Evolutionary conservation across 2,113 vertebrate species (phyloP).

Genomic region (Maccullochella peelii): DNA sequence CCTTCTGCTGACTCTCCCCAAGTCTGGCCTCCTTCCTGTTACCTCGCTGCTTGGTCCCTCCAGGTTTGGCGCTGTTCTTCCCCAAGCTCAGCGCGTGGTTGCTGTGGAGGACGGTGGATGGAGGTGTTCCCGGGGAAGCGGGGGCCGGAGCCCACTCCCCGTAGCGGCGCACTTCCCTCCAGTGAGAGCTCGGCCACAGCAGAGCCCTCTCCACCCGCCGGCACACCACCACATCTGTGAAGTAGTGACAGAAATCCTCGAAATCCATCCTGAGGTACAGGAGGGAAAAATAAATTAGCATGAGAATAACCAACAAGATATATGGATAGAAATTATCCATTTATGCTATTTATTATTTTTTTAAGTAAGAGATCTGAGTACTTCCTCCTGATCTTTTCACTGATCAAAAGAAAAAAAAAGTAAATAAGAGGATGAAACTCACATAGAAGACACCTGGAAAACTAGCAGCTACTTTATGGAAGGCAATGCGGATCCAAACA

Average conservation of each 20-base stretch:
- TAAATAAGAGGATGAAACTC: no score
- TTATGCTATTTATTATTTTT: no score
- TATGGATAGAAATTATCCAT: neutral
- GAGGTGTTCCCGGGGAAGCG: neutral
- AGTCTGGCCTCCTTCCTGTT: constrained; percentile 75
- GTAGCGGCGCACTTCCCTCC: constrained; percentile 79
- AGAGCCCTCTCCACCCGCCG: constrained; percentile 77
- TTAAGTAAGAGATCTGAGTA: no score
- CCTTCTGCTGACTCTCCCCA: constrained; percentile 58
- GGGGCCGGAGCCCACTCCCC: constrained; percentile 81
- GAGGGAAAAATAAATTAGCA: neutral
- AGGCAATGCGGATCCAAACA: neutral
- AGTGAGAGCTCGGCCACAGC: constrained; percentile 80
- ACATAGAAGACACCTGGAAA: neutral
- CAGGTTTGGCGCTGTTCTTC: constrained; percentile 19
- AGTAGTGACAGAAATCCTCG: constrained; percentile 85
- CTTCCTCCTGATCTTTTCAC: no score
- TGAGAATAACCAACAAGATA: neutral
- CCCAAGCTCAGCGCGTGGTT: neutral
- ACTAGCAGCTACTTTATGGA: neutral
- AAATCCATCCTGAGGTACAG: constrained; percentile 85
- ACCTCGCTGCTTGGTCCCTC: constrained; percentile 48
- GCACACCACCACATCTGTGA: constrained; percentile 88
- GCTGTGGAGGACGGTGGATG: neutral
- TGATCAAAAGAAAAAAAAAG: no score